phyloP scores from a whole-genome alignment of 2,113 vertebrate genomes.

The Rhea pennata region DNA sequence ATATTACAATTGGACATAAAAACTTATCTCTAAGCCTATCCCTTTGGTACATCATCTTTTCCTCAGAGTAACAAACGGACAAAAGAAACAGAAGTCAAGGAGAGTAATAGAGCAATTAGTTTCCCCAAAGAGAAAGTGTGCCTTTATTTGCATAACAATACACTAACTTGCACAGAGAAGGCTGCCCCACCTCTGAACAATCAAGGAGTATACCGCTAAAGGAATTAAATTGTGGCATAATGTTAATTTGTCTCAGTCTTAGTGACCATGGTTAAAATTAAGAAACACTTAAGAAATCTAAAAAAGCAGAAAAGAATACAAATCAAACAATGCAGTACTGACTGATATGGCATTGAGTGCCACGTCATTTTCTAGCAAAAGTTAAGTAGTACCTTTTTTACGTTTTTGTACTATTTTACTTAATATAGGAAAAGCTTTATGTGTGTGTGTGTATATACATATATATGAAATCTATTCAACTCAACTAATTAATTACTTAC shows the following conservation, averaged over 20 bases:
- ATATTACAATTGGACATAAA: not conserved
- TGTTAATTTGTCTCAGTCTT: not conserved
- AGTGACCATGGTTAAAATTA: not conserved
- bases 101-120: constrained; percentile 69
- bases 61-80: constrained; percentile 10
- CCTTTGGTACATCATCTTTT: not conserved
- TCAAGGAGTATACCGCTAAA: not conserved
- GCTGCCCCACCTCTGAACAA: constrained; percentile 39
- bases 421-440: not conserved
- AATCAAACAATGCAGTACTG: not conserved
- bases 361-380: not conserved
- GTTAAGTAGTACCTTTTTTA: too few relatives aligned
- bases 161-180: not conserved
- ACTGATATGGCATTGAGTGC: not conserved
- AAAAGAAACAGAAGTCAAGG: constrained; percentile 31
- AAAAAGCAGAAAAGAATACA: not conserved
- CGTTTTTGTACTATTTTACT: too few relatives aligned
- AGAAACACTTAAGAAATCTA: not conserved
- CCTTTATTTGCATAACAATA: constrained; percentile 77
- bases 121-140: constrained; percentile 72
- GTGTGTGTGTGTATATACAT: too few relatives aligned
- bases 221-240: not conserved
- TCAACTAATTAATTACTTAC: not conserved
- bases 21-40: not conserved
- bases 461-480: not conserved